Percentiles rank a stretch among this genome's conserved stretches.
Evolutionary conservation across 2,113 vertebrate genomes (phyloP).

Genomic region (Pavo muticus): DNA sequence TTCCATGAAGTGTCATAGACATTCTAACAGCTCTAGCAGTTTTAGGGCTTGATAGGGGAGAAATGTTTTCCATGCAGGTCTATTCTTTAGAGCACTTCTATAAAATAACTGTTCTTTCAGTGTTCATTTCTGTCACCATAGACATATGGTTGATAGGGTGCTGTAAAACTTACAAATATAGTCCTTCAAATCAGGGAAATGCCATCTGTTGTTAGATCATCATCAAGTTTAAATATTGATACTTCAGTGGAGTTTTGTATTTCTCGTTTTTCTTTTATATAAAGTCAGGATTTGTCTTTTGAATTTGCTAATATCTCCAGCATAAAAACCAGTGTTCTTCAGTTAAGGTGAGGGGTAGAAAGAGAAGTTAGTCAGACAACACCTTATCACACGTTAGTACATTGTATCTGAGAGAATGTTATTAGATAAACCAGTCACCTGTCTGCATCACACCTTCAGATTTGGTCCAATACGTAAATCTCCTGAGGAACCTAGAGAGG

Average conservation of each 20-base stretch:
- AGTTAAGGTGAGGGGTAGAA: not conserved
- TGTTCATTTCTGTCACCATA: not conserved
- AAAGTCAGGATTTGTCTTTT: not conserved
- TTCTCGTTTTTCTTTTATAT: not conserved
- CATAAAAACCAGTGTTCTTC: not conserved
- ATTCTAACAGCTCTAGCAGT: not conserved
- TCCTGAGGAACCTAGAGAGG: not conserved
- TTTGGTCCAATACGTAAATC: not conserved
- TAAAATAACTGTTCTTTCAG: not conserved
- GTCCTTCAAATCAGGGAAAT: not conserved
- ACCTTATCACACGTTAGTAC: not conserved
- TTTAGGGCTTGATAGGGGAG: not conserved
- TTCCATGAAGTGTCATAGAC: not conserved
- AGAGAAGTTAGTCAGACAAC: not conserved
- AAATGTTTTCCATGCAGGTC: not conserved
- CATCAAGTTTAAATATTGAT: not conserved
- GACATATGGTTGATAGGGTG: not conserved
- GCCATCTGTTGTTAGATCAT: not conserved
- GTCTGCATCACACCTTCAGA: fast-evolving
- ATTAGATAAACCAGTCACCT: not conserved
- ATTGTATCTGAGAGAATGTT: not conserved
- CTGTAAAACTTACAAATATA: not conserved
- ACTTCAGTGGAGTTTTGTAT: not conserved
- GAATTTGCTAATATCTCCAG: not conserved
- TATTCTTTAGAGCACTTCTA: not conserved